These are phyloP conservation scores for Apteryx mantelli DNA, from an alignment of 2,113 vertebrate genomes.

Conservation along the genomic window DNA sequence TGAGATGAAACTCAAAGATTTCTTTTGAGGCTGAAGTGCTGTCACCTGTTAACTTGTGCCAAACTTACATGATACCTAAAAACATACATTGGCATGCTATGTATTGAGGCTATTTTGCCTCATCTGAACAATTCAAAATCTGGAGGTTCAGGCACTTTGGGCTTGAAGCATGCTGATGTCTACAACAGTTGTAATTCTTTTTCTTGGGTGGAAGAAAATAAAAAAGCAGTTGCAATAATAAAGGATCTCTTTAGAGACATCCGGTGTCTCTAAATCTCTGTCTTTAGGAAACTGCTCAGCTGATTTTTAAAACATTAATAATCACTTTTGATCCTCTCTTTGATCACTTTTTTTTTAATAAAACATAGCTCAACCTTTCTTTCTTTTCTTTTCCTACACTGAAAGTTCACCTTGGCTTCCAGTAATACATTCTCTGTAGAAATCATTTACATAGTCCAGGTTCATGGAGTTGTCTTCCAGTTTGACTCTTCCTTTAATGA, in stretches of 20 bases:
- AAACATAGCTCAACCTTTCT: background rate
- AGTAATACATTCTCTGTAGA: constrained; percentile 10
- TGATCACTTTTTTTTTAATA: constrained; percentile 10
- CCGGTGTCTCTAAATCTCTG: background rate
- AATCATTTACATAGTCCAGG: background rate
- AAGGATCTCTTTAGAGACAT: background rate
- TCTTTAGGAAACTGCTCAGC: background rate
- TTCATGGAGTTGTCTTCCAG: constrained; percentile 1
- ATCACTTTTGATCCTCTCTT: background rate
- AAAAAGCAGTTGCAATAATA: background rate
- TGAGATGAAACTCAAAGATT: background rate
- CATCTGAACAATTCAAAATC: background rate
- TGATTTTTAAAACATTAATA: background rate
- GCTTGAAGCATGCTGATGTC: background rate
- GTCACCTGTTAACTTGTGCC: background rate
- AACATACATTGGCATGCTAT: background rate
- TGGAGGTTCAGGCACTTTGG: background rate
- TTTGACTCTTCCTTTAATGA: background rate
- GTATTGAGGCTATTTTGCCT: background rate
- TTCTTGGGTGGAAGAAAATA: background rate
- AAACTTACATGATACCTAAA: background rate
- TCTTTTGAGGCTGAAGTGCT: background rate
- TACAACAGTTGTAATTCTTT: background rate
- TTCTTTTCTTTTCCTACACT: background rate
- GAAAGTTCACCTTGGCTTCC: background rate